phyloP scores from a whole-genome alignment of 2,113 vertebrate species.

The Morphnarchus princeps region DNA sequence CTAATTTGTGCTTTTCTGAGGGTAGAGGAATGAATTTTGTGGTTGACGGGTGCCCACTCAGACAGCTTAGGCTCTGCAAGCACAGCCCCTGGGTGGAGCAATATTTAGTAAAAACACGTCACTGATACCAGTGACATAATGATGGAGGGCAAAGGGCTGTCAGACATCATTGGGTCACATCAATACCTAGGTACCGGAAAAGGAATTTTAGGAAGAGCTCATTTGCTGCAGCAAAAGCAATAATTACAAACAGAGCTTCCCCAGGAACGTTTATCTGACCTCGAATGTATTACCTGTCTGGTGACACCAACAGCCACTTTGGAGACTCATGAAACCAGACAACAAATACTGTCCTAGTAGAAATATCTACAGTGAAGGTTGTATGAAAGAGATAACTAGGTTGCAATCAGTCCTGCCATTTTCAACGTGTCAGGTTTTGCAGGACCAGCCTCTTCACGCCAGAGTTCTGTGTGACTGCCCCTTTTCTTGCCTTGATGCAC shows the following conservation, averaged over 20 bases:
- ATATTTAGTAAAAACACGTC: neutral
- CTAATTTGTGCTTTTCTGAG: neutral
- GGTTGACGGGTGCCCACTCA: neutral
- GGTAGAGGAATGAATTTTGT: fast-evolving
- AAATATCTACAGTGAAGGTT: neutral
- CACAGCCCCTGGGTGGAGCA: too few relatives aligned
- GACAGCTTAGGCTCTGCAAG: neutral
- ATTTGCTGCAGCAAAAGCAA: neutral
- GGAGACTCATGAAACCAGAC: neutral
- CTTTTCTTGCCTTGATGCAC: neutral
- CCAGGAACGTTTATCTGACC: neutral
- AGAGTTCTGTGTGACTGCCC: neutral
- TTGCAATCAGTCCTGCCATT: neutral
- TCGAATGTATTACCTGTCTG: neutral
- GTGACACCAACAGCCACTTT: neutral
- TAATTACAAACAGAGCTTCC: neutral
- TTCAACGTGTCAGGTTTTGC: neutral
- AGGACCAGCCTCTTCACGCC: neutral
- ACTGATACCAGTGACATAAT: neutral
- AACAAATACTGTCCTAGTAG: neutral
- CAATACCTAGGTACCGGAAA: neutral
- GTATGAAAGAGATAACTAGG: neutral
- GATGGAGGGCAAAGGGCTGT: neutral
- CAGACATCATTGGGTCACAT: neutral
- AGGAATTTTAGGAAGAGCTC: neutral